phyloP scores from a whole-genome alignment of 2,113 vertebrate genomes.

The Gnathonemus echidnorhynchus region DNA sequence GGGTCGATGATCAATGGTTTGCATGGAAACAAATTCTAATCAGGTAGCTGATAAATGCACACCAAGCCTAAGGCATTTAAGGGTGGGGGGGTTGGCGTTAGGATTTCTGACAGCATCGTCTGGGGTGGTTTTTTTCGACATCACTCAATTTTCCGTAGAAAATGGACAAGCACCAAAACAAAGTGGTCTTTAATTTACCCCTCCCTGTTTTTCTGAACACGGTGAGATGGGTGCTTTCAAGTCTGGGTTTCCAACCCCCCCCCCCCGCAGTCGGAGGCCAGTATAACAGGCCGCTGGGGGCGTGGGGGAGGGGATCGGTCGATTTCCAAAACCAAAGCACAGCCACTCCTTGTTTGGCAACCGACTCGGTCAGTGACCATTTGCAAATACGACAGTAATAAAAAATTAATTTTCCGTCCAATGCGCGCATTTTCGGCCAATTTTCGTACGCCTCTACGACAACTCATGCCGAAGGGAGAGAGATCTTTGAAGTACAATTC shows the following conservation, averaged over 20 bases:
- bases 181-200: not conserved
- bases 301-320: not conserved
- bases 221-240: not conserved
- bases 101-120: constrained; percentile 73
- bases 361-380: not conserved
- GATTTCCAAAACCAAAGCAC: not conserved
- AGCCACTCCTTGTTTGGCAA: not conserved
- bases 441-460: not conserved
- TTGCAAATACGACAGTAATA: not conserved
- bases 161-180: constrained; percentile 23
- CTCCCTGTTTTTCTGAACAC: not conserved
- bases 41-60: constrained; percentile 97
- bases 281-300: not conserved
- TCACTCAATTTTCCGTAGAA: not conserved
- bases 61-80: constrained; percentile 77
- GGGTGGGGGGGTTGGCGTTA: constrained; percentile 57
- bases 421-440: not conserved
- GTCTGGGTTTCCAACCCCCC: not conserved
- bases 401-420: not conserved
- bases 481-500: not conserved
- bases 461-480: not conserved
- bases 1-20: constrained; percentile 99
- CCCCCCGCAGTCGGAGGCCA: not conserved
- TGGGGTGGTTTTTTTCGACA: constrained; percentile 51
- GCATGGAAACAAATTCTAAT: constrained; percentile 99